These are phyloP conservation scores for Falco novaeseelandiae DNA, from an alignment of 2,797 vertebrate species.

Conservation along the genomic window DNA sequence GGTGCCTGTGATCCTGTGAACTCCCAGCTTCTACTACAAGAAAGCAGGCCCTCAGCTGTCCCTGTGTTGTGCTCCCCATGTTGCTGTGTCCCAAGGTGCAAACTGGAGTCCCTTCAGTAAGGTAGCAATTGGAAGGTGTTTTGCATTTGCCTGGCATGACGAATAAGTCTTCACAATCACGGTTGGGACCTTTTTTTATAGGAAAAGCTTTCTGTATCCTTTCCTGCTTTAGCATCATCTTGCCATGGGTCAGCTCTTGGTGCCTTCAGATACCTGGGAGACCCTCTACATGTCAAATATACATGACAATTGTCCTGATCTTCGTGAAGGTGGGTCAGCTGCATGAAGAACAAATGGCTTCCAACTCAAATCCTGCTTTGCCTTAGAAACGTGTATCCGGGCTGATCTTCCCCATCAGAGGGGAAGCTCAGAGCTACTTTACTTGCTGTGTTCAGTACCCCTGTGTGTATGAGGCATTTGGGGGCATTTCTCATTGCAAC, in stretches of 20 bases:
- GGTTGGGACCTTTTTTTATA: rapidly evolving
- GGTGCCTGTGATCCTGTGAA: neutral
- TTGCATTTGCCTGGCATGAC: neutral
- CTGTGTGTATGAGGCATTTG: neutral
- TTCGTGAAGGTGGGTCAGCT: neutral
- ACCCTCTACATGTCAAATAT: neutral
- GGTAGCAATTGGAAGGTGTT: neutral
- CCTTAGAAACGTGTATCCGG: neutral
- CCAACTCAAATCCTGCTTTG: neutral
- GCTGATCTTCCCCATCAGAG: neutral
- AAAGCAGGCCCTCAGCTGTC: neutral
- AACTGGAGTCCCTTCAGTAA: neutral
- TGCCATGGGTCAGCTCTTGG: neutral
- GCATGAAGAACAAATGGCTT: neutral
- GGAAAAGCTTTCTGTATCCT: neutral
- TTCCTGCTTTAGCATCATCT: neutral
- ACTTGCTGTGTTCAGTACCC: rapidly evolving
- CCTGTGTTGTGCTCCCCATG: neutral
- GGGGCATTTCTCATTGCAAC: neutral
- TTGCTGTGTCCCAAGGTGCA: neutral
- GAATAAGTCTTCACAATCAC: neutral
- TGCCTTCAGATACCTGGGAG: neutral
- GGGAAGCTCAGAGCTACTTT: neutral
- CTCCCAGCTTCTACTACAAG: neutral
- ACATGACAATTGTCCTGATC: neutral